Percentiles rank a stretch among this genome's conserved stretches.
Evolutionary conservation across 30 jellyfish, hydroid and myxozoan species (phyloP).

Genomic region (Aurelia aurita complex sp. Pacific): DNA sequence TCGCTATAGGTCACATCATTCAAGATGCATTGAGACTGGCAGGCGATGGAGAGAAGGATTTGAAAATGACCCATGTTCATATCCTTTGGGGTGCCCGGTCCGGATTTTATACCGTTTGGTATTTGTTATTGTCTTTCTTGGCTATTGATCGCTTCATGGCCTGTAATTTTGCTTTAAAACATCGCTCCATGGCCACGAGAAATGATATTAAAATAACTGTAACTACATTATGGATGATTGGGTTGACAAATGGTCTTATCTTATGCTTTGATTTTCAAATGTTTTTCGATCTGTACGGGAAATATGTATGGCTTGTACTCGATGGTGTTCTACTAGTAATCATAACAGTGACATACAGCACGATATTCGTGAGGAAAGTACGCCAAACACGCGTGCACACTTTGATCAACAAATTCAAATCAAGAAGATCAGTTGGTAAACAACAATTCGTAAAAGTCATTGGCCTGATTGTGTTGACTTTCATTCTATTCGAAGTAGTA

Average conservation of each 20-base stretch:
- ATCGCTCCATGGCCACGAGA: slow-evolving; percentile 47
- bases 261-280: slow-evolving; percentile 18
- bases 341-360: slow-evolving; percentile 9
- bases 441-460: slow-evolving; percentile 44
- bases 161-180: slow-evolving; percentile 55
- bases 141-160: slow-evolving; percentile 52
- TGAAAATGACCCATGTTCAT: slow-evolving; percentile 32
- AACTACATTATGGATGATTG: slow-evolving; percentile 22
- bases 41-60: slow-evolving; percentile 12
- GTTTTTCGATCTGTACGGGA: slow-evolving; percentile 29
- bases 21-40: slow-evolving; percentile 44
- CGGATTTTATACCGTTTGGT: slow-evolving; percentile 57
- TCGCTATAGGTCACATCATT: slow-evolving; percentile 25
- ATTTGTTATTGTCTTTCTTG: slow-evolving; percentile 26
- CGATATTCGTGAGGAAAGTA: slow-evolving; percentile 37
- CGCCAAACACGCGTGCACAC: slow-evolving; percentile 8
- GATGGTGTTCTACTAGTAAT: slow-evolving; percentile 26
- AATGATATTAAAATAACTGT: slow-evolving; percentile 9
- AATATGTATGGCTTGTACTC: slow-evolving; percentile 43
- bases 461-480: slow-evolving; percentile 40
- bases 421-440: slow-evolving; percentile 13
- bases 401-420: not conserved
- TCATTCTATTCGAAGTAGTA: slow-evolving; percentile 42
- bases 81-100: slow-evolving; percentile 44
- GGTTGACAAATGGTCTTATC: slow-evolving; percentile 23